A percentile compares a stretch with the other conserved stretches of the same genome.
These are phyloP conservation scores for Oopsacas minuta DNA, from an alignment of 37 sponge, comb jelly and placozoan genomes.

Conservation along the genomic window DNA sequence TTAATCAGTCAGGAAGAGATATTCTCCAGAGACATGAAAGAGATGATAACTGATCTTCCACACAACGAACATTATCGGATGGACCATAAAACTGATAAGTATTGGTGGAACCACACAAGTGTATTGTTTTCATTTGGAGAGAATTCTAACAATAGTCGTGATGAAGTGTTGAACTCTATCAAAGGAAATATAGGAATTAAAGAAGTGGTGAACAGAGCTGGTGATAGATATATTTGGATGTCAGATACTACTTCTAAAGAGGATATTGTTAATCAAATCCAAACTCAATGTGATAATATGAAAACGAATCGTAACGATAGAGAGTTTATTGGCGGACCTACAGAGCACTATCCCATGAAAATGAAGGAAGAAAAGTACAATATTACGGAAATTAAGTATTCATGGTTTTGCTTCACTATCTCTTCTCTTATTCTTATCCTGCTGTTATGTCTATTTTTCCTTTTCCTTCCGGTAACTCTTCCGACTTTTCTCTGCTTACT, in stretches of 20 bases:
- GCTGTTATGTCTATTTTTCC: no score
- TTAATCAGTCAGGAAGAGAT: neutral
- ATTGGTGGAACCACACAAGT: neutral
- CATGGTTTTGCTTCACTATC: no score
- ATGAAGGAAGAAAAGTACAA: no score
- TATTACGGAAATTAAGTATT: no score
- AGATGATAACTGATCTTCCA: neutral
- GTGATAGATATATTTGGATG: neutral
- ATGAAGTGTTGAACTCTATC: neutral
- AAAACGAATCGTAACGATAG: no score
- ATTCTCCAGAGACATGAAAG: neutral
- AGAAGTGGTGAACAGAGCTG: neutral
- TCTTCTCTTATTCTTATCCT: no score
- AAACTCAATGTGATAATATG: neutral
- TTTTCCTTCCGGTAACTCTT: no score
- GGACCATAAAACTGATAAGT: neutral
- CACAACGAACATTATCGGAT: no score
- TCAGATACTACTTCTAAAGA: neutral
- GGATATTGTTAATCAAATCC: neutral
- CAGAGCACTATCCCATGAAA: no score
- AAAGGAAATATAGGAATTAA: neutral
- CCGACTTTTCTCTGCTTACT: no score
- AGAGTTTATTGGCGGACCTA: no score
- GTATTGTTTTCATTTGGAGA: neutral
- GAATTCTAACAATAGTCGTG: neutral